Conservation (phyloP, 2,888 invertebrate species). For the Rhyacophila evoluta region DNA sequence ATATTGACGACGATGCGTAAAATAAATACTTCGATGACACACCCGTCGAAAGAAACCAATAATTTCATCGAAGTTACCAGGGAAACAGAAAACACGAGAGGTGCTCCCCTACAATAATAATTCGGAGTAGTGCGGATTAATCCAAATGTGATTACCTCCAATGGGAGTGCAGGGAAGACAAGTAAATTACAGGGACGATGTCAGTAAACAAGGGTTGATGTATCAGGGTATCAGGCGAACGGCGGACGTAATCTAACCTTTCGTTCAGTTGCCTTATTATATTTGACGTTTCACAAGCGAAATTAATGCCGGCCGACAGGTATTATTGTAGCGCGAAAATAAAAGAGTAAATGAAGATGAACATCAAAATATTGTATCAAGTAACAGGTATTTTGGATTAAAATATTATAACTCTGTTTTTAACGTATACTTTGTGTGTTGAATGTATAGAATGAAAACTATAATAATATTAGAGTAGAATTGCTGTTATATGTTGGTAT, state of each 20-base stretch:
- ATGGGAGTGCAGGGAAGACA: slow-evolving; percentile 25
- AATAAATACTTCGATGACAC: not conserved
- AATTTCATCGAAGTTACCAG: not conserved
- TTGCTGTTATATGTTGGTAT: too few species aligned
- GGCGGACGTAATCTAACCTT: not conserved
- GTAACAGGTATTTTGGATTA: not conserved
- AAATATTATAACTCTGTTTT: too few species aligned
- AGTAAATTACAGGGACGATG: slow-evolving; percentile 25
- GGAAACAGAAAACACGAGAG: slow-evolving; percentile 34
- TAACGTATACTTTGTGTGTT: too few species aligned
- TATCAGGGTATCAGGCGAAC: slow-evolving; percentile 17
- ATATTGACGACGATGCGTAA: too few species aligned
- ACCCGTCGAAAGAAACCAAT: not conserved
- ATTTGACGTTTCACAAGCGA: slow-evolving; percentile 10
- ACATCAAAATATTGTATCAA: not conserved
- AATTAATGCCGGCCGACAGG: not conserved
- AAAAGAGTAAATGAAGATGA: not conserved
- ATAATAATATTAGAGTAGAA: too few species aligned
- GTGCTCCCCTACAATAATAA: slow-evolving; percentile 29
- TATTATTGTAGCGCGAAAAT: not conserved
- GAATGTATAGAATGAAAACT: too few species aligned
- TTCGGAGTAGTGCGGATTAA: slow-evolving; percentile 46
- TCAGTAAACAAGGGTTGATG: slow-evolving; percentile 35
- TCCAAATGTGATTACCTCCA: slow-evolving; percentile 54
- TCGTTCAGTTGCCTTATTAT: not conserved